Evolutionary conservation across 2,113 vertebrate genomes (phyloP).

Genomic region (Ophthalmolycus amberensis): DNA sequence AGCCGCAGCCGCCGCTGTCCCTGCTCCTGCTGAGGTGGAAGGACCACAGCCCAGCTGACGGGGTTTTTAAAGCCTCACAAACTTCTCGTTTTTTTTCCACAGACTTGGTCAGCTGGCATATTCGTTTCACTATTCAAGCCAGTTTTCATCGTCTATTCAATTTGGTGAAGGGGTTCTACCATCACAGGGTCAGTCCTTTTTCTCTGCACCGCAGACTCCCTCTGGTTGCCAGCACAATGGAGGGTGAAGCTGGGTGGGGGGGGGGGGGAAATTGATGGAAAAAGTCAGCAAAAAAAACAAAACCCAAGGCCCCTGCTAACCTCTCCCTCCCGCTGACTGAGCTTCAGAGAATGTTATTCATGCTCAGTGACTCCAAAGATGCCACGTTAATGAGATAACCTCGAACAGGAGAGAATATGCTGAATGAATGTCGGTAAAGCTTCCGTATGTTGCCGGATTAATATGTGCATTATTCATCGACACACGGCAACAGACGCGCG

Average conservation of each 20-base stretch:
- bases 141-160: background rate
- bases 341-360: slow-evolving; percentile 27
- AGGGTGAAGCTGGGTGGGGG: background rate
- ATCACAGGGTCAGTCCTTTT: too few relatives aligned
- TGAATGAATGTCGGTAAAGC: slow-evolving; percentile 60
- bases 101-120: background rate
- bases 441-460: slow-evolving; percentile 63
- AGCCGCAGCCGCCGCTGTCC: background rate
- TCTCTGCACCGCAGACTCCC: background rate
- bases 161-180: too few relatives aligned
- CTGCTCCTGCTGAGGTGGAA: slow-evolving; percentile 9
- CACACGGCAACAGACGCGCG: slow-evolving; percentile 30
- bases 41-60: slow-evolving; percentile 19
- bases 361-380: slow-evolving; percentile 38
- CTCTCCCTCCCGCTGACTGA: slow-evolving; percentile 19
- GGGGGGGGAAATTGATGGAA: slow-evolving; percentile 4
- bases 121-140: background rate
- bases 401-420: slow-evolving; percentile 37
- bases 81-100: background rate
- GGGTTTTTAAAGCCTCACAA: background rate
- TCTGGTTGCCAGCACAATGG: background rate
- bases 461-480: slow-evolving; percentile 75
- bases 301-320: background rate
- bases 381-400: slow-evolving; percentile 58
- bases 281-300: background rate